phyloP scores from a whole-genome alignment of 2,797 vertebrate species.

The Takifugu rubripes region DNA sequence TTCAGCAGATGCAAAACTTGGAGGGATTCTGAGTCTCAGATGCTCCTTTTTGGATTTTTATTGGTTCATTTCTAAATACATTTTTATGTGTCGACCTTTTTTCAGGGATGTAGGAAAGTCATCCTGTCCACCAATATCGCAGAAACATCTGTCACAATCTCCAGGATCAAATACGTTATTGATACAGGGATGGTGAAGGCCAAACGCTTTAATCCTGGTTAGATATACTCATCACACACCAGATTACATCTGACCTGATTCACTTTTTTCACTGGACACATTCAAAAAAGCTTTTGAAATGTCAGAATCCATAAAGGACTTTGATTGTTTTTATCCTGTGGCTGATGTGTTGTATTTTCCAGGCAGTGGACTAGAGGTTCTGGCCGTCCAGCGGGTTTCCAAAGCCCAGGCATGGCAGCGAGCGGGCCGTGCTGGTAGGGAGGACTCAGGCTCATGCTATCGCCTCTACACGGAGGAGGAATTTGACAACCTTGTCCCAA shows the following conservation, averaged over 20 bases:
- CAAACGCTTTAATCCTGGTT: slow-evolving; percentile 93
- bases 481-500: slow-evolving; percentile 86
- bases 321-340: neutral
- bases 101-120: slow-evolving; percentile 90
- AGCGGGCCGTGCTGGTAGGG: slow-evolving; percentile 87
- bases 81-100: neutral
- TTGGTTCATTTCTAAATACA: neutral
- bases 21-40: neutral
- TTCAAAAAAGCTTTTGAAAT: too few relatives aligned
- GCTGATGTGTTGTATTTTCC: neutral
- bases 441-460: slow-evolving; percentile 87
- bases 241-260: too few relatives aligned
- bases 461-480: slow-evolving; percentile 94
- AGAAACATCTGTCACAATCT: slow-evolving; percentile 95
- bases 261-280: too few relatives aligned
- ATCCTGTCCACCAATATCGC: slow-evolving; percentile 98
- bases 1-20: neutral
- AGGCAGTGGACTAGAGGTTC: slow-evolving; percentile 92
- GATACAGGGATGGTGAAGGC: slow-evolving; percentile 99
- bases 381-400: slow-evolving; percentile 91
- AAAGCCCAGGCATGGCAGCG: slow-evolving; percentile 98
- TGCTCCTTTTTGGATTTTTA: neutral
- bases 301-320: too few relatives aligned
- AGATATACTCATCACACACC: slow-evolving; percentile 35
- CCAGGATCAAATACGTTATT: slow-evolving; percentile 92